Conservation (phyloP, 2,797 vertebrate genomes). For the Columba guinea region DNA sequence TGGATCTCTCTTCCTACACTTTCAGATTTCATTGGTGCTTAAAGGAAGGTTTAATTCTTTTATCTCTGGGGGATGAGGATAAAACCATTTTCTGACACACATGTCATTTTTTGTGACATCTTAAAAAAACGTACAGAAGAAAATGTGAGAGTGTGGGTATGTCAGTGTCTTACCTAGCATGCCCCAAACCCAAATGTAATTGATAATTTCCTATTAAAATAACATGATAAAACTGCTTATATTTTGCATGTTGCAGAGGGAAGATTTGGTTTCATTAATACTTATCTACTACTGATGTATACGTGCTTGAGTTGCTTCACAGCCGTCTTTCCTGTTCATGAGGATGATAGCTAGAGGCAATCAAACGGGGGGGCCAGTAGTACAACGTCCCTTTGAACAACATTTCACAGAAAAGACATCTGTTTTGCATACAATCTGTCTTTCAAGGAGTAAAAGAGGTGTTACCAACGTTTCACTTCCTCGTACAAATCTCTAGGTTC, state of each 20-base stretch:
- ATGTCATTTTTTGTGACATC: not conserved
- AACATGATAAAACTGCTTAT: rapidly evolving
- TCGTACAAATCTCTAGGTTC: constrained; percentile 55
- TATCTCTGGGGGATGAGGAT: constrained; percentile 42
- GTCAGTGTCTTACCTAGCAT: not conserved
- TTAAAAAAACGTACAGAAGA: not conserved
- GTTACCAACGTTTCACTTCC: constrained; percentile 56
- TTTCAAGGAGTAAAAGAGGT: constrained; percentile 38
- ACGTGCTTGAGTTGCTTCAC: not conserved
- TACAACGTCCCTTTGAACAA: not conserved
- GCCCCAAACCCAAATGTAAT: not conserved
- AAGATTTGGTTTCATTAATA: not conserved
- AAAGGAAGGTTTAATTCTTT: constrained; percentile 55
- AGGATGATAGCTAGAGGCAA: not conserved
- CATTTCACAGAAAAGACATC: constrained; percentile 43
- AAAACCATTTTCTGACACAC: constrained; percentile 23
- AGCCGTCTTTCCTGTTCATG: not conserved
- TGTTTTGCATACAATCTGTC: constrained; percentile 15
- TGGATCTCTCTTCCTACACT: constrained; percentile 36
- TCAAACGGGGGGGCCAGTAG: not conserved
- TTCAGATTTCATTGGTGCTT: constrained; percentile 54
- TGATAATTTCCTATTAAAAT: not conserved
- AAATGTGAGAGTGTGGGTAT: not conserved
- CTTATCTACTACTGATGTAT: not conserved
- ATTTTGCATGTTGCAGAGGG: not conserved